phyloP scores from a whole-genome alignment of 2,888 invertebrate species.

The Caenorhabditis imperialis region DNA sequence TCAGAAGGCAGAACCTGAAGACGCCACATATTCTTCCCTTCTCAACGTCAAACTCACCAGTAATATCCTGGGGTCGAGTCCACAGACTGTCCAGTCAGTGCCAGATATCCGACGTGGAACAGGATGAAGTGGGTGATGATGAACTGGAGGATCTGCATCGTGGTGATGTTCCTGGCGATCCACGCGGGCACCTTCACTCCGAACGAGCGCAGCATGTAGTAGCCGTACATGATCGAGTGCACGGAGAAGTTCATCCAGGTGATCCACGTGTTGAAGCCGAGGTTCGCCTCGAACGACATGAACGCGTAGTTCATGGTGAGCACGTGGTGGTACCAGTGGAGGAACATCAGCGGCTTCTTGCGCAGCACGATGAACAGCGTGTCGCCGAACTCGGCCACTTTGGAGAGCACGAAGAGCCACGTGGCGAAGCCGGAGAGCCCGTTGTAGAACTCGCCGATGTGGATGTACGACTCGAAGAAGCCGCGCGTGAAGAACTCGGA shows the following conservation, averaged over 20 bases:
- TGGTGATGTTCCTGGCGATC: conserved; percentile 73
- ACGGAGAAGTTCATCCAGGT: conserved; percentile 76
- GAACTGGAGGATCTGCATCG: conserved; percentile 74
- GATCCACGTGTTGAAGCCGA: conserved; percentile 76
- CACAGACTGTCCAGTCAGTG: conserved; percentile 49
- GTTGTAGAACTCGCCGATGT: conserved; percentile 61
- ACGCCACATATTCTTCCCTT: too few species aligned
- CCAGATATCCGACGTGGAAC: conserved; percentile 69
- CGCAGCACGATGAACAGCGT: conserved; percentile 68
- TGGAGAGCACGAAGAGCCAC: conserved; percentile 69
- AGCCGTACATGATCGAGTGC: conserved; percentile 71
- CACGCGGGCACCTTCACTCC: conserved; percentile 74
- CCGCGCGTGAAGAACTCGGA: conserved; percentile 58
- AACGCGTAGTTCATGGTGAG: conserved; percentile 76
- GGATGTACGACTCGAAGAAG: conserved; percentile 60
- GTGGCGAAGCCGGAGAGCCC: conserved; percentile 70
- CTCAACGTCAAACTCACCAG: conserved; percentile 40
- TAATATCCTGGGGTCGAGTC: conserved; percentile 50
- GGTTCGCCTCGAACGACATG: conserved; percentile 64
- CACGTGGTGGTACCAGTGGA: conserved; percentile 76
- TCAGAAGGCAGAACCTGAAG: conserved; percentile 59
- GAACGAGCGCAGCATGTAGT: conserved; percentile 77
- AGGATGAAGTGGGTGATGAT: conserved; percentile 72
- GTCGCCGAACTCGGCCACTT: conserved; percentile 69
- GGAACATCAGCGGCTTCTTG: conserved; percentile 68